Base-by-base conservation (phyloP, 2,113 vertebrate genomes). In the Nymphicus hollandicus region DNA sequence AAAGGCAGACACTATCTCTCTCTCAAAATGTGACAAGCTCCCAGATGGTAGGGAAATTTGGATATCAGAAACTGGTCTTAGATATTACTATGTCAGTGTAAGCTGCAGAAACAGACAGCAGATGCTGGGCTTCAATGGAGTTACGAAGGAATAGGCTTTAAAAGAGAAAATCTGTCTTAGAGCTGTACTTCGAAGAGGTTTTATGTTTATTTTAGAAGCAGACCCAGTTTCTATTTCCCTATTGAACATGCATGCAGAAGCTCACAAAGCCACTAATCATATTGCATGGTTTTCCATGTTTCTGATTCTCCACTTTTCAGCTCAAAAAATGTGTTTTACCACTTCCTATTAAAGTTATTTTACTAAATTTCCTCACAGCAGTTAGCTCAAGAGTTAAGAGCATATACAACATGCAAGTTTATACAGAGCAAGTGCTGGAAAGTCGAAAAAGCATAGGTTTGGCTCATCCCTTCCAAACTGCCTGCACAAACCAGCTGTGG, bases 151-250 rank as follows among this genome's bases (percentile, higher is more conserved):
- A 95, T 11, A 88, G 23, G n/a, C 80, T 88, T 84, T 84, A 90
- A 87, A 88, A 46, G 73, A 88, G 69, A 90, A 94, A 87, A 44
- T 24, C 47, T 92, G 29, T 66, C 72, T 88, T 73, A 86, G 18
- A 93, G 11, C n/a, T 84, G 28, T 35, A 39, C 61, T 97, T 88
- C 47, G 76, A 86, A 90, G 81, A 35, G 33, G 47, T 13, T 95
- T 89, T 76, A 63, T 74, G 31, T 83, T 86, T 44, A 73, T 88
- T 96, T 95, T 88, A 83, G 93, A 93, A 88, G 64, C 37, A 87
- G 76, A 58, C 33, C 10, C 63, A 49, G 65, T 88, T 81, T 95
- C 50, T 31, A 6, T 65, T 64, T 91, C 85, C 66, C 68, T 64
- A 35, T 24, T 82, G 60, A 90, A 83, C 68, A 13, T 0, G 7